Conservation (phyloP, 2,888 invertebrate genomes). For the Conchocele bisecta region DNA sequence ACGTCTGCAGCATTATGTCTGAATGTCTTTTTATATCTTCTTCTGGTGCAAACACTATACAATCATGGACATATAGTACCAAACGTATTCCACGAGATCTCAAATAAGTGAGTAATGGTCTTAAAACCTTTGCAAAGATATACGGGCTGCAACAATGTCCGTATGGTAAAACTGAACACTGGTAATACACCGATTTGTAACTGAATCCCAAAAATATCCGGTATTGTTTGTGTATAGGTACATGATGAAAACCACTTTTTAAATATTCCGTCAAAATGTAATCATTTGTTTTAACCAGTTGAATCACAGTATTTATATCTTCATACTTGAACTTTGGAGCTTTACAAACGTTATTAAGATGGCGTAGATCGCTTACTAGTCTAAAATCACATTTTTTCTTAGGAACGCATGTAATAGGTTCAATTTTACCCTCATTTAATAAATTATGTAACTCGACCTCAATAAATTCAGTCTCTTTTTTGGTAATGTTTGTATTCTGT, state of each 20-base stretch:
- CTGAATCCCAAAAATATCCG: slow-evolving; percentile 12
- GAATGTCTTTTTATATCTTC: neutral
- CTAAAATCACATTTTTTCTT: slow-evolving; percentile 17
- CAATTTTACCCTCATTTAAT: no score
- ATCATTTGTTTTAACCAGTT: slow-evolving; percentile 14
- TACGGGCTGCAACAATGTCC: slow-evolving; percentile 17
- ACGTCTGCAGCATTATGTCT: neutral
- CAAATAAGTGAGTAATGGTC: slow-evolving; percentile 13
- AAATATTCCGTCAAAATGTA: slow-evolving; percentile 7
- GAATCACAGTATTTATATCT: slow-evolving; percentile 16
- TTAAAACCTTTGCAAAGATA: slow-evolving; percentile 13
- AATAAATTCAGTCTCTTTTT: no score
- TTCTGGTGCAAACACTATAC: neutral
- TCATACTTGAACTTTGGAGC: slow-evolving; percentile 17
- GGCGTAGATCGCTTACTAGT: slow-evolving; percentile 15
- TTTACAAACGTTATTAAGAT: neutral
- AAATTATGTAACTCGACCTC: no score
- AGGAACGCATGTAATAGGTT: slow-evolving; percentile 24
- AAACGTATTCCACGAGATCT: slow-evolving; percentile 10
- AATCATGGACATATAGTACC: slow-evolving; percentile 19
- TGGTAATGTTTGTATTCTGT: no score
- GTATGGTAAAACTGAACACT: slow-evolving; percentile 18
- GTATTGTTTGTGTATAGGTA: slow-evolving; percentile 15
- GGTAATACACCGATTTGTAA: neutral
- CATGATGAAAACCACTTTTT: slow-evolving; percentile 26